These are phyloP conservation scores for Sebastiscus tertius DNA, from an alignment of 2,797 vertebrate species.

Conservation along the genomic window DNA sequence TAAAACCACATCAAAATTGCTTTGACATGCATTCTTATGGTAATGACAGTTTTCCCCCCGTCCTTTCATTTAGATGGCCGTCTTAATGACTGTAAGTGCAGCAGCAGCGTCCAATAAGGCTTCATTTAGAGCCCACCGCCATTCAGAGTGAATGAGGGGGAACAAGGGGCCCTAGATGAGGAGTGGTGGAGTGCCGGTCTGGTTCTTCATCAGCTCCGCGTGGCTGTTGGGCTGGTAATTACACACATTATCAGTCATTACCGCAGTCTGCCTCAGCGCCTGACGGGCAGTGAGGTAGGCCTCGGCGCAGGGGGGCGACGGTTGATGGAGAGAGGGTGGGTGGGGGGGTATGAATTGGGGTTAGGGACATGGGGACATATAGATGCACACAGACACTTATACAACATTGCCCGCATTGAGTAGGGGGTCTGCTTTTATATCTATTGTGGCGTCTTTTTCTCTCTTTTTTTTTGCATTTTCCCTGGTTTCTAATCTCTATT, in stretches of 20 bases:
- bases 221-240: conserved; percentile 75
- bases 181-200: conserved; percentile 43
- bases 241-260: conserved; percentile 82
- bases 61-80: conserved; percentile 60
- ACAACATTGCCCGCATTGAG: not conserved
- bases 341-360: not conserved
- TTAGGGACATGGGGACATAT: conserved; percentile 7
- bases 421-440: conserved; percentile 9
- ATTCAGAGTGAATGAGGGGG: conserved; percentile 72
- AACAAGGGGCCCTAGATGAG: conserved; percentile 67
- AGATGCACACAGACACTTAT: not conserved
- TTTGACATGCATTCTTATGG: conserved; percentile 76
- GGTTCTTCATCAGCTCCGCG: conserved; percentile 69
- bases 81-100: conserved; percentile 69
- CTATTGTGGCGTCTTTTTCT: not conserved
- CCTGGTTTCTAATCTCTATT: conserved; percentile 33
- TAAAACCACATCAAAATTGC: conserved; percentile 69
- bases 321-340: not conserved
- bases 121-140: conserved; percentile 53
- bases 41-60: conserved; percentile 54
- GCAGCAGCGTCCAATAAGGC: conserved; percentile 53
- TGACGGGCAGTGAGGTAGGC: conserved; percentile 40
- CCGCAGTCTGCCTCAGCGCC: conserved; percentile 63
- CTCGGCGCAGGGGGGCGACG: not conserved
- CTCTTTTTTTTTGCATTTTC: not conserved